Base-by-base conservation (phyloP, 2,797 vertebrate species). In the Falco rusticolus region DNA sequence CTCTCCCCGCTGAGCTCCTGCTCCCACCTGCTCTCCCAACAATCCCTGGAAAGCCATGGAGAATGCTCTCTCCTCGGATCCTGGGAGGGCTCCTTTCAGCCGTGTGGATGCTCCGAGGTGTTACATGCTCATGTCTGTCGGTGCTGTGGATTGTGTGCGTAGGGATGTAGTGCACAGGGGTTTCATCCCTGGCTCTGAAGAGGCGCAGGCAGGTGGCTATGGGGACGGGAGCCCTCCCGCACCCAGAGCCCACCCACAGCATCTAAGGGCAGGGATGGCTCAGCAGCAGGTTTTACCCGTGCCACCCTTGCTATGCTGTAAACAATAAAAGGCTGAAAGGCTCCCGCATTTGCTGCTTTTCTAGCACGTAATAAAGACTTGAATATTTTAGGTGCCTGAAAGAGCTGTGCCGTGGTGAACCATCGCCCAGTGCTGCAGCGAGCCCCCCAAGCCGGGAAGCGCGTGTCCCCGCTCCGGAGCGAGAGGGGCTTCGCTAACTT, bases 81-180 rank as follows among this genome's bases (percentile, higher is more conserved):
- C 59, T 2, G 7, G 43, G 51, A 5, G 68, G 53, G 69, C 45
- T 80, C 22, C 43, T 12, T 21, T 5, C 41, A 34, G 66, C 50
- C 25, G 2, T 3, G 34, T 66, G 5, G 22, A 5, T 6, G 53
- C 53, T 45, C 33, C 0, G 26, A 16, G 68, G 5, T 4, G 31
- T 28, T 9, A 5, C n/a, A 1, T 1, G 51, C 45, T 59, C 18
- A 0, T 10, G 5, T 43, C 24, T 1, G 15, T 13, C 6, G 3
- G 45, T 10, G 10, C 33, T 0, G 33, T 4, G 0, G 25, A 2
- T 65, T 22, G 17, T 5, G 17, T 1, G 12, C 7, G 3, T 6
- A 5, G 1, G 26, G 83, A 4, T 21, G 53, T 9, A 3, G 11
- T 1, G 16, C 22, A 0, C 6, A 0, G 1, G 18, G 59, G 34